Evolutionary conservation across 2,888 invertebrate genomes (phyloP).

Genomic region (Macaria liturata): DNA sequence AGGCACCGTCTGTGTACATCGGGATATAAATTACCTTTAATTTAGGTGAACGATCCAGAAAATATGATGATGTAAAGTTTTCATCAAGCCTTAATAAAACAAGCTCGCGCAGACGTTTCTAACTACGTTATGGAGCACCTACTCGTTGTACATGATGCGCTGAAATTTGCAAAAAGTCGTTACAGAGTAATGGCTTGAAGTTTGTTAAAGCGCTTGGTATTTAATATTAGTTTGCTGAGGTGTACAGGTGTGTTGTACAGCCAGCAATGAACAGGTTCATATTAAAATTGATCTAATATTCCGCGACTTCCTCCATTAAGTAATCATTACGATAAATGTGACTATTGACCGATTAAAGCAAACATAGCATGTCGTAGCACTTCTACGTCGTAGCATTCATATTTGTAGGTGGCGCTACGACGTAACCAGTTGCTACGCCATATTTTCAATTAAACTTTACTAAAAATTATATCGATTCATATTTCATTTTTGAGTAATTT

Average conservation of each 20-base stretch:
- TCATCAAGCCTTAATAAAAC: constrained; percentile 71
- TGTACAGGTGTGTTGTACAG: too few relatives aligned
- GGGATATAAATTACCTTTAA: constrained; percentile 80
- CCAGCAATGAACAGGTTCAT: too few relatives aligned
- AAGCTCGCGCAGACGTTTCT: constrained; percentile 37
- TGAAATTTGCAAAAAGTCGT: constrained; percentile 14
- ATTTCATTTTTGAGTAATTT: not conserved
- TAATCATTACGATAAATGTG: too few relatives aligned
- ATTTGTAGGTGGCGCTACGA: too few relatives aligned
- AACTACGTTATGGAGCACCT: constrained; percentile 45
- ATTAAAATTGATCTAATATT: too few relatives aligned
- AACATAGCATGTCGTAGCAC: too few relatives aligned
- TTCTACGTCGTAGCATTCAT: too few relatives aligned
- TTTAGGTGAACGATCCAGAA: constrained; percentile 77
- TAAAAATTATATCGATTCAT: too few relatives aligned
- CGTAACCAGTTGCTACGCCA: too few relatives aligned
- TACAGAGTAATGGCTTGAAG: constrained; percentile 6
- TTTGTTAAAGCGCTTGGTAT: constrained; percentile 8
- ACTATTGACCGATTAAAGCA: too few relatives aligned
- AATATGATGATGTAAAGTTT: constrained; percentile 79
- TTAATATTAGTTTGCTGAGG: not conserved
- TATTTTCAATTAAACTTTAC: too few relatives aligned
- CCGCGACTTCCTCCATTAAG: too few relatives aligned
- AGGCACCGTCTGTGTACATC: constrained; percentile 68
- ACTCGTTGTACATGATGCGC: constrained; percentile 42